A percentile compares a stretch with the other conserved stretches of the same genome.
Evolutionary conservation across 2,888 invertebrate species (phyloP).

Genomic region (Drosophila subsilvestris): DNA sequence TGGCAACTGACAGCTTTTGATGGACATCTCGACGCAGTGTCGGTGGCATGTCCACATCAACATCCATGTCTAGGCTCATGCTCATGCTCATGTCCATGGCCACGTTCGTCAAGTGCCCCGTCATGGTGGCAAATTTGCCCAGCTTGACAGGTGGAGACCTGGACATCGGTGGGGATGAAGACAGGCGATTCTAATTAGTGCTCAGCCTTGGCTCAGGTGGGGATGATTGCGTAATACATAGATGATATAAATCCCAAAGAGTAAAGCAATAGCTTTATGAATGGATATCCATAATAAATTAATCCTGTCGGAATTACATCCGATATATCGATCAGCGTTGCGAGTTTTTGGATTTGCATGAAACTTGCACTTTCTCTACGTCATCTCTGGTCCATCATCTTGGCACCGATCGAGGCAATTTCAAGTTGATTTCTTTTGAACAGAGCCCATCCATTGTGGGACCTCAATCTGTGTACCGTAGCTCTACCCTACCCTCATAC

Average conservation of each 20-base stretch:
- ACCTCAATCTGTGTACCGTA: neutral
- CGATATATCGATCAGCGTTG: neutral
- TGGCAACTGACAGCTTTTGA: slow-evolving; percentile 70
- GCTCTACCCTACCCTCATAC: neutral
- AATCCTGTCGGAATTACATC: neutral
- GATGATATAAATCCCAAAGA: neutral
- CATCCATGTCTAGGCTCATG: slow-evolving; percentile 12
- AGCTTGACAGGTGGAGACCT: slow-evolving; percentile 48
- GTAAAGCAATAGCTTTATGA: too few relatives aligned
- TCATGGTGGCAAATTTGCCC: slow-evolving; percentile 42
- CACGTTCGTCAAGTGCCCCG: slow-evolving; percentile 23
- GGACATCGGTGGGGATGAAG: slow-evolving; percentile 16
- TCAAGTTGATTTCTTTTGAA: slow-evolving; percentile 23
- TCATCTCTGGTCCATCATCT: slow-evolving; percentile 7
- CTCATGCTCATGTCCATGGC: slow-evolving; percentile 19
- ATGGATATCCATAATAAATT: too few relatives aligned
- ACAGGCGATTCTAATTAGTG: slow-evolving; percentile 36
- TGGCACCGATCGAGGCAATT: slow-evolving; percentile 11
- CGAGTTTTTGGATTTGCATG: slow-evolving; percentile 9
- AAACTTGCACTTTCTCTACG: slow-evolving; percentile 41
- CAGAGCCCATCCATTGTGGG: slow-evolving; percentile 42
- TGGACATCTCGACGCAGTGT: slow-evolving; percentile 65
- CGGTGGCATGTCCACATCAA: slow-evolving; percentile 46
- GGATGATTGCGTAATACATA: slow-evolving; percentile 3
- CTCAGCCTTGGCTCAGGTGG: neutral